A percentile compares a stretch with the other conserved stretches of the same genome.
These are phyloP conservation scores for Ditylenchus weischeri DNA, from an alignment of 2,888 invertebrate species.

Conservation along the genomic window DNA sequence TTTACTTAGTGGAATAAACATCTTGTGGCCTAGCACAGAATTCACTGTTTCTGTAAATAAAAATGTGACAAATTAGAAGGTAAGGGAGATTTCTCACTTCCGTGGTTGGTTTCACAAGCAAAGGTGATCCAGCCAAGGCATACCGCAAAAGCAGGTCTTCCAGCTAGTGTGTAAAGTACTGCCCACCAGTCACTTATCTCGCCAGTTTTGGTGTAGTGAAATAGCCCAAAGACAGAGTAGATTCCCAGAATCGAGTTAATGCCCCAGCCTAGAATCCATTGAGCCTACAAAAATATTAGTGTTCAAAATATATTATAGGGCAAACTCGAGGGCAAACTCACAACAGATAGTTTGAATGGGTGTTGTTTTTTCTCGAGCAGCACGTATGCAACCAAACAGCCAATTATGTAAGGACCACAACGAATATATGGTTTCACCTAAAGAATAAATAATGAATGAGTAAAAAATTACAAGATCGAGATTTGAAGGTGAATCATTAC, in stretches of 20 bases:
- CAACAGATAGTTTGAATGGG: conserved; percentile 40
- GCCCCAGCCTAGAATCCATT: conserved; percentile 42
- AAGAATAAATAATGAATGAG: too few species aligned
- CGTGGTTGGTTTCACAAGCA: conserved; percentile 60
- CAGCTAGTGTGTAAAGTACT: conserved; percentile 49
- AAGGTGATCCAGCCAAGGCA: conserved; percentile 62
- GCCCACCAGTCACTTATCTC: conserved; percentile 47
- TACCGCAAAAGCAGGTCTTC: conserved; percentile 59
- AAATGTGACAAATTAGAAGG: too few species aligned
- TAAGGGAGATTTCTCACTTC: conserved; percentile 26
- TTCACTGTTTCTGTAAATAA: conserved; percentile 65
- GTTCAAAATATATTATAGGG: background rate
- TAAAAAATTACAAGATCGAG: too few species aligned
- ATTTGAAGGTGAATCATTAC: background rate
- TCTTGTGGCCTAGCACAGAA: conserved; percentile 75
- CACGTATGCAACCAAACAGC: conserved; percentile 60
- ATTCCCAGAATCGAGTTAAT: conserved; percentile 35
- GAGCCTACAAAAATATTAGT: conserved; percentile 26
- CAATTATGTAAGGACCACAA: conserved; percentile 62
- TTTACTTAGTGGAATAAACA: conserved; percentile 81
- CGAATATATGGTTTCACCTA: conserved; percentile 60
- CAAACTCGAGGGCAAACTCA: conserved; percentile 10
- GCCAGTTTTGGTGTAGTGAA: conserved; percentile 52
- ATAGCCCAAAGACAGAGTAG: conserved; percentile 56
- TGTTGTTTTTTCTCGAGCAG: conserved; percentile 49